A percentile compares a stretch with the other conserved stretches of the same genome.
Evolutionary conservation across 2,113 vertebrate species (phyloP).

Genomic region (Xiphophorus couchianus): DNA sequence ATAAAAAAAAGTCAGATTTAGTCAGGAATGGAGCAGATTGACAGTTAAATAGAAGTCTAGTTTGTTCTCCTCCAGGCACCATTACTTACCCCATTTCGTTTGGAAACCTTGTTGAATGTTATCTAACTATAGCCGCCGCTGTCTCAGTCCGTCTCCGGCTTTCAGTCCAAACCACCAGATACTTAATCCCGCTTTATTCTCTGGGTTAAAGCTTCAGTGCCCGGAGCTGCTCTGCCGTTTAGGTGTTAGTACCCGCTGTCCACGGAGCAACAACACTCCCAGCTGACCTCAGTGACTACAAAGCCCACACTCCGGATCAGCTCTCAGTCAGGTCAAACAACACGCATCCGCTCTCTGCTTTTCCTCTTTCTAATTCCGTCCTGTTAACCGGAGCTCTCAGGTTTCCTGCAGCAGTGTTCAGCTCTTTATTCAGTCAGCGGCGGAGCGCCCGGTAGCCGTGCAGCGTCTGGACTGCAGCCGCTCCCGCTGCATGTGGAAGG

Average conservation of each 20-base stretch:
- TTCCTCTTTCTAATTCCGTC: background rate
- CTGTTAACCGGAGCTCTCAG: background rate
- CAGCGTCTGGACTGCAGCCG: conserved; percentile 18
- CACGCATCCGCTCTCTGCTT: conserved; percentile 10
- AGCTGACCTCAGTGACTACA: conserved; percentile 21
- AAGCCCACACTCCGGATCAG: conserved; percentile 8
- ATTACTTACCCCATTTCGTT: conserved; percentile 77
- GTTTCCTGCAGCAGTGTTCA: background rate
- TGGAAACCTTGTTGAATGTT: conserved; percentile 32
- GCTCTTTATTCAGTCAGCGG: conserved; percentile 20
- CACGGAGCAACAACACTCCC: background rate
- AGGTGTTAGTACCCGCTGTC: too few species aligned
- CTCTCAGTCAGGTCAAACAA: background rate
- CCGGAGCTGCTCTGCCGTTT: conserved; percentile 22
- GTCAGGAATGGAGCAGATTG: conserved; percentile 1
- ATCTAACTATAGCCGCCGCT: conserved; percentile 7
- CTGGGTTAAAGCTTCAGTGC: conserved; percentile 4
- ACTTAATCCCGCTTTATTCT: conserved; percentile 48
- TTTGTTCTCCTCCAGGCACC: background rate
- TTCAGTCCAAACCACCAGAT: conserved; percentile 42
- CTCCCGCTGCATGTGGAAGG: conserved; percentile 30
- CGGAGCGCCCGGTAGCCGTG: conserved; percentile 60
- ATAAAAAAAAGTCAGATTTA: background rate
- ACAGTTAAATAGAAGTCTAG: background rate
- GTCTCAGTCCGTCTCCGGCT: conserved; percentile 22